Conservation (phyloP, 2,797 vertebrate genomes). For the Tauraco hartlaubi region DNA sequence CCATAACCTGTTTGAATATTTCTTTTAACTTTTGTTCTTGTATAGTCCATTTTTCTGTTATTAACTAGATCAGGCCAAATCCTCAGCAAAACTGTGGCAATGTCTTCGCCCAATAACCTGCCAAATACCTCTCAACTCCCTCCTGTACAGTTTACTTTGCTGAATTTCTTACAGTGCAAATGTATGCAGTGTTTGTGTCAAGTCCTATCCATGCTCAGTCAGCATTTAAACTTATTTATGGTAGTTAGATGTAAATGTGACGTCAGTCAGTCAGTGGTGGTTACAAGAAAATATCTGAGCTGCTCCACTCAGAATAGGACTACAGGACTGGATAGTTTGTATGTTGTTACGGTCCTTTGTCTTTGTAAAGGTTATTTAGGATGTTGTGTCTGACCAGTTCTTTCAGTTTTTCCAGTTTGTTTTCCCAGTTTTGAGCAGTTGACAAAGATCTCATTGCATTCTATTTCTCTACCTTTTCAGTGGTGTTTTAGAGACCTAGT, state of each 20-base stretch:
- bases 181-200: background rate
- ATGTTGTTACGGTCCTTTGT: background rate
- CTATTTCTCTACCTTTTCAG: background rate
- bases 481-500: background rate
- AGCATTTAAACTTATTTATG: background rate
- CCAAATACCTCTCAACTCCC: background rate
- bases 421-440: background rate
- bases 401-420: background rate
- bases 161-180: background rate
- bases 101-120: background rate
- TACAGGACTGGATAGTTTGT: background rate
- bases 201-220: background rate
- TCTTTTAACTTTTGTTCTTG: background rate
- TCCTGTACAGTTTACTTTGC: background rate
- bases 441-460: background rate
- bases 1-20: background rate
- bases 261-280: background rate
- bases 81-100: background rate
- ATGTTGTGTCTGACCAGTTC: background rate
- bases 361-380: background rate
- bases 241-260: background rate
- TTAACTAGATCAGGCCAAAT: background rate
- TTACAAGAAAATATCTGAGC: background rate
- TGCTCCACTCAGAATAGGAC: background rate
- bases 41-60: background rate